phyloP scores from a whole-genome alignment of 2,113 vertebrate species.

The Heptranchias perlo region DNA sequence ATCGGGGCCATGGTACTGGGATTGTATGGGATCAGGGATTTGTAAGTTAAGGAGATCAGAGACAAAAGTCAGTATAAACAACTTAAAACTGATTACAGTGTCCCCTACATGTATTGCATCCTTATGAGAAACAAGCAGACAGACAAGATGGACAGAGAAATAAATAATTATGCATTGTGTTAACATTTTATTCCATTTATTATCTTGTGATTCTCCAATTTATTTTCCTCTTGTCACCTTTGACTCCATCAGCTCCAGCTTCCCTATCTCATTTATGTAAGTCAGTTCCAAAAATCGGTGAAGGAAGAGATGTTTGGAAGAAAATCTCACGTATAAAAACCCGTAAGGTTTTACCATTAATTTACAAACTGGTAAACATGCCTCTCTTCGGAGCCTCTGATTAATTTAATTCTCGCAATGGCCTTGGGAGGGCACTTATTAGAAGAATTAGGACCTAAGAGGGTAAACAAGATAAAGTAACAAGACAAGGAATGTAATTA shows the following conservation, averaged over 20 bases:
- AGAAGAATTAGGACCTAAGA: background rate
- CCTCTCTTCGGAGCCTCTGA: background rate
- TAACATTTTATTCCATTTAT: background rate
- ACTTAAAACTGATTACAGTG: background rate
- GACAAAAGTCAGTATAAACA: conserved; percentile 21
- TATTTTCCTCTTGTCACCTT: background rate
- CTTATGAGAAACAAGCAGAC: background rate
- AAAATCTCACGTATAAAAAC: background rate
- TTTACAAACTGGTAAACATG: background rate
- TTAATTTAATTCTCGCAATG: background rate
- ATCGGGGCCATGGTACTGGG: no score
- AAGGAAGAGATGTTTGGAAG: background rate
- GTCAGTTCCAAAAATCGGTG: background rate
- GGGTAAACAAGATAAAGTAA: background rate
- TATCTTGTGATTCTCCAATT: background rate
- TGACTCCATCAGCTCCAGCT: background rate
- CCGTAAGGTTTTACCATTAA: background rate
- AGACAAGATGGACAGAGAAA: background rate
- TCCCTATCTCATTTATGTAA: background rate
- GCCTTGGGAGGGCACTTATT: background rate
- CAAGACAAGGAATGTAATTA: background rate
- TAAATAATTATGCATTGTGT: background rate
- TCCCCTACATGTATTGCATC: background rate
- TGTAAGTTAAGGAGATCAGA: conserved; percentile 4
- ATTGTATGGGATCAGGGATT: background rate